phyloP scores from a whole-genome alignment of 2,113 vertebrate genomes.

The Vulpes lagopus region DNA sequence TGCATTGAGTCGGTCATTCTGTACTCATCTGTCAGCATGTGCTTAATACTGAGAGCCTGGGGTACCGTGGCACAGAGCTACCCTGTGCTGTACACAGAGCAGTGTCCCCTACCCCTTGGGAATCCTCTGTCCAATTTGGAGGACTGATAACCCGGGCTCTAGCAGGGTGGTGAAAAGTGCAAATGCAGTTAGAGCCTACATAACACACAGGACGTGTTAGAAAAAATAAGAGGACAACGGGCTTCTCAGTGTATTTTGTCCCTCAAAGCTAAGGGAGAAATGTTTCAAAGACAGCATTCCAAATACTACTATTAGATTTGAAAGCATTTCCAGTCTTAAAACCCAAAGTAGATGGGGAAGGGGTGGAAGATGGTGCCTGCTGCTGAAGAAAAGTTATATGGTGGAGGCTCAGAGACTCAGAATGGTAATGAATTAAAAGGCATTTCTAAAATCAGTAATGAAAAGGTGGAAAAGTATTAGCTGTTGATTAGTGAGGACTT shows the following conservation, averaged over 20 bases:
- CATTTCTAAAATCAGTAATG: background rate
- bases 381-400: background rate
- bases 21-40: background rate
- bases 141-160: background rate
- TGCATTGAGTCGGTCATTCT: background rate
- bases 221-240: background rate
- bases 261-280: slow-evolving; percentile 12
- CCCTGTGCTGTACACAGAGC: background rate
- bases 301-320: background rate
- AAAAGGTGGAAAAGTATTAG: background rate
- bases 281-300: background rate
- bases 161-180: background rate
- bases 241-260: background rate
- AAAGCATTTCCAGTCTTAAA: slow-evolving; percentile 32
- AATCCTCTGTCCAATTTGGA: background rate
- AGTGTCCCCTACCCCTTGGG: background rate
- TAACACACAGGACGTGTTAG: background rate
- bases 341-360: background rate
- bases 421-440: background rate
- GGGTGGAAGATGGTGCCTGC: background rate
- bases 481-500: background rate
- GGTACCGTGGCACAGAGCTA: too few species aligned
- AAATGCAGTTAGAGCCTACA: background rate
- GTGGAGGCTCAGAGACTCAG: background rate
- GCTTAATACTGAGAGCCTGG: background rate